phyloP scores from a whole-genome alignment of 1,140 invertebrate species.

The Drosophila yakuba region DNA sequence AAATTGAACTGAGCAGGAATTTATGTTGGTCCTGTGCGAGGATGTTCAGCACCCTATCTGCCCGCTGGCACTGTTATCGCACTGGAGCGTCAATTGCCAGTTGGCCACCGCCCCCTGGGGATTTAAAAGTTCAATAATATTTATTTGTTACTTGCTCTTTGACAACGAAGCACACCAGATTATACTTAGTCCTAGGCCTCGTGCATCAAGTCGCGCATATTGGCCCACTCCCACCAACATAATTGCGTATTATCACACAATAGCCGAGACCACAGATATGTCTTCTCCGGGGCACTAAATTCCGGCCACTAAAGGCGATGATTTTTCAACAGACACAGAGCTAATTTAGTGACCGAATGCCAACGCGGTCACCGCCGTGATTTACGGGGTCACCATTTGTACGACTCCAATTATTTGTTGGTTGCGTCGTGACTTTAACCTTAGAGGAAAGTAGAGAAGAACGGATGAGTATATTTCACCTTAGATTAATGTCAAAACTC shows the following conservation, averaged over 20 bases:
- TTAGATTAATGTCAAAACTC: neutral
- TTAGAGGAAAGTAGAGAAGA: neutral
- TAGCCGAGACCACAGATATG: conserved; percentile 25
- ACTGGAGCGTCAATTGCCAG: conserved; percentile 57
- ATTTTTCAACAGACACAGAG: conserved; percentile 55
- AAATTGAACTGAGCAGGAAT: conserved; percentile 80
- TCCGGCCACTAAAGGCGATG: conserved; percentile 48
- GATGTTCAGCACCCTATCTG: conserved; percentile 19
- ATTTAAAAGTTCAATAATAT: conserved; percentile 83
- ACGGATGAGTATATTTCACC: neutral
- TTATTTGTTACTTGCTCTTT: conserved; percentile 80
- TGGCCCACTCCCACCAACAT: conserved; percentile 33
- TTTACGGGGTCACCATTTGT: conserved; percentile 53
- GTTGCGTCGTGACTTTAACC: conserved; percentile 8
- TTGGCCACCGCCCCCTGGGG: conserved; percentile 60
- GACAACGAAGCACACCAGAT: conserved; percentile 75
- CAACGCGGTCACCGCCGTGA: conserved; percentile 52
- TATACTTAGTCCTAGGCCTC: conserved; percentile 52
- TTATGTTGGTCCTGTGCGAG: conserved; percentile 77
- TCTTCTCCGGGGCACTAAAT: conserved; percentile 52
- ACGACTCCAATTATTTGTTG: conserved; percentile 45
- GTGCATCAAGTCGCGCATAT: conserved; percentile 71
- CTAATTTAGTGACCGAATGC: conserved; percentile 67
- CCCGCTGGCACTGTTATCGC: conserved; percentile 7
- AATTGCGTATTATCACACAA: conserved; percentile 40